Base-by-base conservation (phyloP, 1,140 invertebrate genomes). In the Belonocnema kinseyi region DNA sequence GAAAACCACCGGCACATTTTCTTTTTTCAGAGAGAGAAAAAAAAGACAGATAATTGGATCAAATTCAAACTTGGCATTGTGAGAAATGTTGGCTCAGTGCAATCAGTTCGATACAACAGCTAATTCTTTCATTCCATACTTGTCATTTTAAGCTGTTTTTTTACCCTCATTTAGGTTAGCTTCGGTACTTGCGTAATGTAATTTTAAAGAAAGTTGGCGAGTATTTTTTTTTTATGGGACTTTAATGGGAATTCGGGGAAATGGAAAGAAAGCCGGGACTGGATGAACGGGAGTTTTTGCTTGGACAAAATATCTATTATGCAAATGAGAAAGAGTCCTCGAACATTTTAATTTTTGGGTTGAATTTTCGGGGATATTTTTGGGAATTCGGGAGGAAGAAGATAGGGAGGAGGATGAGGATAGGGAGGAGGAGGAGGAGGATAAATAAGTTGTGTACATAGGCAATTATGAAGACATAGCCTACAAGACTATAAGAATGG, bases 391-490 rank as follows among this genome's bases (percentile, higher is more conserved):
- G 16, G 16, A 40, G 40, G 21, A 46, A 46, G 13, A 66, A 66
- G 40, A 13, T 4, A 14, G 16, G 21, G 21, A 26, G 21, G 21
- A 26, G 21, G 21, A 26, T 1, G 21, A 26, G 3, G 3, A 26
- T 26, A 2, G 1, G 1, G 21, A 2, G 21, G 21, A 26, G 21
- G 21, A 26, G 21, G 21, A 26, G 21, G 21, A 26, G 21, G 21
- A 26, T 26, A 26, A 26, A 26, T 14, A 66, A 66, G 61, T 66
- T 66, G 33, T 66, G 61, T 66, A 66, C 61, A 66, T 66, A 66
- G 33, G 61, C 61, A 66, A 66, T 66, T 66, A 66, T 66, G 61
- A 66, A 26, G 61, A 66, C 61, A 66, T 66, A 66, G 61, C 61
- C 61, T 66, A 66, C 61, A 66, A 66, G 61, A 66, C 61, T 66